phyloP scores from a whole-genome alignment of 1,140 invertebrate species.

The Zaprionus taronus region DNA sequence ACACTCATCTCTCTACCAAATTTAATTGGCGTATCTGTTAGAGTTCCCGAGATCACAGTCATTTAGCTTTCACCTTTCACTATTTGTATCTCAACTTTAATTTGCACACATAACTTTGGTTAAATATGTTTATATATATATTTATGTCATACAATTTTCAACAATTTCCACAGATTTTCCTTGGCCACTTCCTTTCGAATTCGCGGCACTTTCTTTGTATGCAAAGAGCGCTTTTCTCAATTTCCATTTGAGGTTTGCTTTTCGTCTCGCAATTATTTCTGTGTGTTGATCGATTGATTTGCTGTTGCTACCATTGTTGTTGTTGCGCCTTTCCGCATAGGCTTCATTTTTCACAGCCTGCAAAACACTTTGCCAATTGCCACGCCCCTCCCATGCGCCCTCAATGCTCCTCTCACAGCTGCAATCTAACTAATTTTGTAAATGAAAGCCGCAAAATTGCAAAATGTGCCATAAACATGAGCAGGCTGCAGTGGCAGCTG shows the following conservation, averaged over 20 bases:
- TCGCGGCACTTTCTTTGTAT: slow-evolving; percentile 8
- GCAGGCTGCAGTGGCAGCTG: slow-evolving; percentile 42
- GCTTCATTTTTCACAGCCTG: slow-evolving; percentile 47
- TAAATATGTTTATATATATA: slow-evolving; percentile 1
- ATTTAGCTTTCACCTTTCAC: background rate
- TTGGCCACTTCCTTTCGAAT: slow-evolving; percentile 3
- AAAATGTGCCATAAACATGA: slow-evolving; percentile 69
- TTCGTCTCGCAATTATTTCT: slow-evolving; percentile 7
- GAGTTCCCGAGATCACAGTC: background rate
- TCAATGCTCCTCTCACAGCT: background rate
- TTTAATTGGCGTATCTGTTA: background rate
- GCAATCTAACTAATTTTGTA: slow-evolving; percentile 66
- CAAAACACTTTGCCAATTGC: slow-evolving; percentile 45
- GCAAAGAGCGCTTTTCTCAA: slow-evolving; percentile 11
- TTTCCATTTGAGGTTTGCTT: slow-evolving; percentile 9
- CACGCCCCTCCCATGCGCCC: background rate
- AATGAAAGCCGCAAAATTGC: slow-evolving; percentile 74
- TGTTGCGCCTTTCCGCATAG: slow-evolving; percentile 37
- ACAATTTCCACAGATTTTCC: background rate
- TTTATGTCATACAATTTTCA: background rate
- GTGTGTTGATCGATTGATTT: slow-evolving; percentile 51
- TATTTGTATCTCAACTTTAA: background rate
- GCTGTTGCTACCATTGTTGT: slow-evolving; percentile 37
- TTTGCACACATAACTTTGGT: slow-evolving; percentile 3
- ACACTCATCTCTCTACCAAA: background rate